phyloP scores from a whole-genome alignment of 2,888 invertebrate genomes.

The Hydrotaea diabolus region DNA sequence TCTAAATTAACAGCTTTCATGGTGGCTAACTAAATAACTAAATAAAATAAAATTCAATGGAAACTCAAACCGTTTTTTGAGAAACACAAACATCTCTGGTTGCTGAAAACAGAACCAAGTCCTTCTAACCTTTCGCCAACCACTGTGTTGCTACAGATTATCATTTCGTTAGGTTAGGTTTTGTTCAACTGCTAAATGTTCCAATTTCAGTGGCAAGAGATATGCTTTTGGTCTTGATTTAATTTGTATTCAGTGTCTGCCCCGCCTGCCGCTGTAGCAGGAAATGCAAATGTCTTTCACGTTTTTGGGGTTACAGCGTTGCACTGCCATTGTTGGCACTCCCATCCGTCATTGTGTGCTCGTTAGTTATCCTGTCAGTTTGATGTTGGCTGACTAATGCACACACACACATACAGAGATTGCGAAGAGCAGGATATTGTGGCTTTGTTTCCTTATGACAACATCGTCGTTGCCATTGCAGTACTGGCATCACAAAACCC shows the following conservation, averaged over 20 bases:
- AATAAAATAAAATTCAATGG: too few relatives aligned
- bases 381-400: background rate
- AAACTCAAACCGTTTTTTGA: too few relatives aligned
- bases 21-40: too few relatives aligned
- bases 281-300: conserved; percentile 2
- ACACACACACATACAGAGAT: background rate
- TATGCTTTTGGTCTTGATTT: background rate
- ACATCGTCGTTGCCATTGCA: background rate
- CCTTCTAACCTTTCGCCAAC: background rate
- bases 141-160: background rate
- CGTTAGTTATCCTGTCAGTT: background rate
- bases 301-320: background rate
- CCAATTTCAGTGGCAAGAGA: background rate
- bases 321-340: background rate
- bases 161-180: background rate
- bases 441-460: background rate
- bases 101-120: too few relatives aligned
- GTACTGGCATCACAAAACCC: background rate
- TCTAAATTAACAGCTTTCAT: too few relatives aligned
- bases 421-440: conserved; percentile 20
- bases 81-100: too few relatives aligned
- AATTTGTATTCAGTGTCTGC: background rate
- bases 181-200: background rate
- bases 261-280: background rate
- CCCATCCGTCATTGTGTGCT: background rate